These are phyloP conservation scores for Abscondita cerata DNA, from an alignment of 2,888 invertebrate genomes.

Conservation along the genomic window DNA sequence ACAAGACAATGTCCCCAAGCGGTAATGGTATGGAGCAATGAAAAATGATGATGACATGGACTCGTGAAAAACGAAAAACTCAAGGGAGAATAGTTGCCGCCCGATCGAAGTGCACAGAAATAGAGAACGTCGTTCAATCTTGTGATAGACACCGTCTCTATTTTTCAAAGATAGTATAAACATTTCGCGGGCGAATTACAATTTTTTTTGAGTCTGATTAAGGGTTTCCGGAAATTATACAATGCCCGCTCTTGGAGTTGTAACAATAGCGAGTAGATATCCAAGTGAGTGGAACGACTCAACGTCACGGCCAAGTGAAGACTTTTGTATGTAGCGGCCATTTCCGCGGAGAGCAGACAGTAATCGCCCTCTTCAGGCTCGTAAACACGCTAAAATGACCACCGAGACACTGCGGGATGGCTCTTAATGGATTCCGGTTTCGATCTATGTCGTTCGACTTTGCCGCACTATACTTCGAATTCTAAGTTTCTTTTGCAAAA, in stretches of 20 bases:
- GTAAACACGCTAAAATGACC: slow-evolving; percentile 59
- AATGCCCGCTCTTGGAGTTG: slow-evolving; percentile 38
- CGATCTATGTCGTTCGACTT: slow-evolving; percentile 45
- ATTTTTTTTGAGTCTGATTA: no score
- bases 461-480: slow-evolving; percentile 28
- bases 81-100: slow-evolving; percentile 41
- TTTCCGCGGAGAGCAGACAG: slow-evolving; percentile 56
- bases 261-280: slow-evolving; percentile 46
- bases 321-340: slow-evolving; percentile 54
- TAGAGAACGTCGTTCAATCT: slow-evolving; percentile 22
- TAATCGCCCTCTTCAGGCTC: slow-evolving; percentile 59
- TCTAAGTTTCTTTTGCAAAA: slow-evolving; percentile 36
- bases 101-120: slow-evolving; percentile 27
- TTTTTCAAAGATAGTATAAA: no score
- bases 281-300: slow-evolving; percentile 54
- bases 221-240: slow-evolving; percentile 35
- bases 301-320: slow-evolving; percentile 50
- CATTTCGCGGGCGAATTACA: no score
- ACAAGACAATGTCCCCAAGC: slow-evolving; percentile 57
- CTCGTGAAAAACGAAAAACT: slow-evolving; percentile 54
- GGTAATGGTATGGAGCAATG: slow-evolving; percentile 57
- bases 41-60: slow-evolving; percentile 59
- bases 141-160: slow-evolving; percentile 17
- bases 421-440: slow-evolving; percentile 57
- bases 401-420: slow-evolving; percentile 55